Percentiles rank a stretch among this genome's conserved stretches.
phyloP scores from a whole-genome alignment of 2,797 vertebrate species.

The Diplodus puntazzo region DNA sequence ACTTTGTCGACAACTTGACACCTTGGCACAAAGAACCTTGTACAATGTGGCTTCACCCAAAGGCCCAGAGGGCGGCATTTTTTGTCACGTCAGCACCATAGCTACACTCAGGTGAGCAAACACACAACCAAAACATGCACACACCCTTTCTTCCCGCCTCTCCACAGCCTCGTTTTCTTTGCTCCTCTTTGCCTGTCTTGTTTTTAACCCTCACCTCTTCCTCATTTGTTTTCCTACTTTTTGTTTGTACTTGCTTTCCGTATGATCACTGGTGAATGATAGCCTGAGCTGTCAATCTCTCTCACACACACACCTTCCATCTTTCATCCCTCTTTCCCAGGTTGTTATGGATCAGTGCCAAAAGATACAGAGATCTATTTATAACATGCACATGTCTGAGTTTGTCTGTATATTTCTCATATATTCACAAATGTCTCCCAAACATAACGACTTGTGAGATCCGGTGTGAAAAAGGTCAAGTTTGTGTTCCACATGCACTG shows the following conservation, averaged over 20 bases:
- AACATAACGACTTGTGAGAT: neutral
- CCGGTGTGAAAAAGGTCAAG: neutral
- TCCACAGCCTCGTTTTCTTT: neutral
- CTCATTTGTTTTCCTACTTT: neutral
- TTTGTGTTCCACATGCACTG: neutral
- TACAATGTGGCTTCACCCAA: slow-evolving; percentile 16
- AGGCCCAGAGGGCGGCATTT: slow-evolving; percentile 36
- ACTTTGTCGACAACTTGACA: slow-evolving; percentile 31
- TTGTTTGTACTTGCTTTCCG: slow-evolving; percentile 13
- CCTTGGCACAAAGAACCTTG: slow-evolving; percentile 41
- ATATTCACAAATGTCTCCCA: neutral
- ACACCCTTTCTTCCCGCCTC: slow-evolving; percentile 2
- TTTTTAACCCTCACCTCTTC: neutral
- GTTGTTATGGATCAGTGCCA: neutral
- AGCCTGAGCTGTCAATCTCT: neutral
- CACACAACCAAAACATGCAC: slow-evolving; percentile 29
- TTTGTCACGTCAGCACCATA: slow-evolving; percentile 49
- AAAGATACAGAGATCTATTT: neutral
- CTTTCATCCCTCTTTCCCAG: neutral
- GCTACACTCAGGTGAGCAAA: slow-evolving; percentile 59
- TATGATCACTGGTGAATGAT: neutral
- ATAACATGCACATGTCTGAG: neutral
- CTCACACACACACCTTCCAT: neutral
- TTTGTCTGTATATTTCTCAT: neutral
- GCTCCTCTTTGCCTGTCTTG: slow-evolving; percentile 10